These are phyloP conservation scores for Rhinogobio ventralis DNA, from an alignment of 2,797 vertebrate species.

Conservation along the genomic window DNA sequence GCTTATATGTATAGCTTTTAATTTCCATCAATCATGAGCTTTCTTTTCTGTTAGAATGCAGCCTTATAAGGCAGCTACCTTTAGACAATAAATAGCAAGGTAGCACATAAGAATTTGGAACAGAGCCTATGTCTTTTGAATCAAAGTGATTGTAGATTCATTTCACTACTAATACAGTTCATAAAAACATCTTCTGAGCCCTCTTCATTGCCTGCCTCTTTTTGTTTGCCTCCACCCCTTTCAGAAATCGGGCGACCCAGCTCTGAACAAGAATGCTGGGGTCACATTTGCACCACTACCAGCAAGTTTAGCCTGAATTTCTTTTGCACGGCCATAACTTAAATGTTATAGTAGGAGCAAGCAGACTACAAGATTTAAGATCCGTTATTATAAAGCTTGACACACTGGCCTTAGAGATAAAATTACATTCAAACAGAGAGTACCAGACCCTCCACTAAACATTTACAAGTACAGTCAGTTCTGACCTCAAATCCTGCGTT, in stretches of 20 bases:
- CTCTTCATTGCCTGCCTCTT: background rate
- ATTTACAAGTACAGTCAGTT: background rate
- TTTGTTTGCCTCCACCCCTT: background rate
- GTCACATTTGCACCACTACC: conserved; percentile 30
- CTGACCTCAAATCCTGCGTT: background rate
- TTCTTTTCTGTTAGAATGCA: background rate
- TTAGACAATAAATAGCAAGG: background rate
- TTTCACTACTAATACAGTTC: background rate
- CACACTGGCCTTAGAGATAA: background rate
- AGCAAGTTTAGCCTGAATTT: background rate
- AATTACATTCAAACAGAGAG: background rate
- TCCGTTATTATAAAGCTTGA: background rate
- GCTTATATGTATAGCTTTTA: background rate
- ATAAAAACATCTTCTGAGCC: background rate
- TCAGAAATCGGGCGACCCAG: background rate
- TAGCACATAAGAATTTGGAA: background rate
- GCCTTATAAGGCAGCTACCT: background rate
- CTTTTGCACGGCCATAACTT: background rate
- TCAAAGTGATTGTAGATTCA: background rate
- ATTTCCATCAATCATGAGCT: background rate
- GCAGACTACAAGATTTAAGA: background rate
- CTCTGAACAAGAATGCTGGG: conserved; percentile 10
- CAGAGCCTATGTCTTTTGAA: background rate
- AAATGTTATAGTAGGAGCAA: background rate
- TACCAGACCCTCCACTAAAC: background rate